Evolutionary conservation across 2,113 vertebrate genomes (phyloP).

Genomic region (Phrynocephalus versicolor): DNA sequence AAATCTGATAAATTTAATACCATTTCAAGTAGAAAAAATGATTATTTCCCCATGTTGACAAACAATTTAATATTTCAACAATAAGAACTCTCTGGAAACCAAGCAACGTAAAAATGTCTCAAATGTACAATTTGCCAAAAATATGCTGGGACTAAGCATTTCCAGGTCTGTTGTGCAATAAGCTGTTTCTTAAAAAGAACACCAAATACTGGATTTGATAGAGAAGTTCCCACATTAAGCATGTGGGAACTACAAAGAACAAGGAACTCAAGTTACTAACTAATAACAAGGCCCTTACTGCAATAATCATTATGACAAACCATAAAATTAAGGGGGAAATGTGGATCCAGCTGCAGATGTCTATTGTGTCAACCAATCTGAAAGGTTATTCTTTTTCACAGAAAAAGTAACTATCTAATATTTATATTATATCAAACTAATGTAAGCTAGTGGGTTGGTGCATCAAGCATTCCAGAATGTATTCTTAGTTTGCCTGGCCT

Average conservation of each 20-base stretch:
- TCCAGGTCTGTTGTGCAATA: neutral
- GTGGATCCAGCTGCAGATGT: neutral
- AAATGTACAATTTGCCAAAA: conserved; percentile 60
- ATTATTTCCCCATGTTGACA: neutral
- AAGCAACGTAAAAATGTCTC: conserved; percentile 42
- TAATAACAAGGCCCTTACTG: neutral
- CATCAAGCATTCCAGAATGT: neutral
- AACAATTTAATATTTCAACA: conserved; percentile 31
- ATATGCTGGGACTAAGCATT: conserved; percentile 40
- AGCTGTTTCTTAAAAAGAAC: neutral
- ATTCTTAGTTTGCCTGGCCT: no score
- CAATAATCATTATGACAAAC: neutral
- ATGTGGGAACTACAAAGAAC: neutral
- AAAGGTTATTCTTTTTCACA: no score
- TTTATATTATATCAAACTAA: neutral
- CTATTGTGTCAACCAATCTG: no score
- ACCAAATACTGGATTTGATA: neutral
- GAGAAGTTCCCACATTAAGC: neutral
- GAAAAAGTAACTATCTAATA: neutral
- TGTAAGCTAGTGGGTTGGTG: neutral
- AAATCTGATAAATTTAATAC: neutral
- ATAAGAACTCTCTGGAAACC: conserved; percentile 34
- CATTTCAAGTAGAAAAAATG: neutral
- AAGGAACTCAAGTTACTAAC: neutral
- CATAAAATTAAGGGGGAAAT: neutral